Conservation (phyloP, 1,140 invertebrate species). For the Euwallacea similis region DNA sequence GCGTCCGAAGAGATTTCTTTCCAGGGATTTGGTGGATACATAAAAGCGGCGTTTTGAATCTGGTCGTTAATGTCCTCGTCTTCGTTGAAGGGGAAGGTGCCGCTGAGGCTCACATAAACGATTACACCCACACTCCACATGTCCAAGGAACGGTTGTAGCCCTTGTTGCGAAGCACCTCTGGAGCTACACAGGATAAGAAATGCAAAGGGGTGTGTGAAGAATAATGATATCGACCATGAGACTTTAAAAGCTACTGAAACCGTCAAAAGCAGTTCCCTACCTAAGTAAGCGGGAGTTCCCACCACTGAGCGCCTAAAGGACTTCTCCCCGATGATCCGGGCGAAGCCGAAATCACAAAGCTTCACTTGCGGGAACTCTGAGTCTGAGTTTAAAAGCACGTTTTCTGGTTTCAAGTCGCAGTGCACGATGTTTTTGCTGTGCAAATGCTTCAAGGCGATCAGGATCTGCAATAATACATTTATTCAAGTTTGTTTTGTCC, state of each 20-base stretch:
- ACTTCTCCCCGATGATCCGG: conserved; percentile 97
- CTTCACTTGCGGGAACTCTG: conserved; percentile 97
- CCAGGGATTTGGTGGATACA: conserved; percentile 99
- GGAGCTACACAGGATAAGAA: conserved; percentile 70
- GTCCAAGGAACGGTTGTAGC: conserved; percentile 97
- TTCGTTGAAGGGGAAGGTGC: conserved; percentile 99
- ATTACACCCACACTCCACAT: conserved; percentile 99
- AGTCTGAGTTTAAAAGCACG: conserved; percentile 90
- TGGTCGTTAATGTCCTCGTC: conserved; percentile 99
- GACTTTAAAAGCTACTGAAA: no score
- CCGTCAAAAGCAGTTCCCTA: conserved; percentile 46
- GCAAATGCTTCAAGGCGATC: conserved; percentile 94
- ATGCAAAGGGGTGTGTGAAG: no score
- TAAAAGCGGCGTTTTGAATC: conserved; percentile 99
- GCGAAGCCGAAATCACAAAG: conserved; percentile 99
- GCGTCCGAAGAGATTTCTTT: conserved; percentile 96
- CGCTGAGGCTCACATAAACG: conserved; percentile 93
- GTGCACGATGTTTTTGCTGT: conserved; percentile 97
- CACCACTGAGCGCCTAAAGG: conserved; percentile 94
- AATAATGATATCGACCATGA: no score
- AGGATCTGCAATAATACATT: conserved; percentile 72
- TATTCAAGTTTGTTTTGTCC: neutral
- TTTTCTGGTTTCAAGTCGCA: conserved; percentile 99
- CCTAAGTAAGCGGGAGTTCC: conserved; percentile 97
- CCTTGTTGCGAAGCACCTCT: conserved; percentile 96